Percentiles rank a stretch among this genome's conserved stretches.
Evolutionary conservation across 2,113 vertebrate species (phyloP).

Genomic region (Illadopsis cleaveri): DNA sequence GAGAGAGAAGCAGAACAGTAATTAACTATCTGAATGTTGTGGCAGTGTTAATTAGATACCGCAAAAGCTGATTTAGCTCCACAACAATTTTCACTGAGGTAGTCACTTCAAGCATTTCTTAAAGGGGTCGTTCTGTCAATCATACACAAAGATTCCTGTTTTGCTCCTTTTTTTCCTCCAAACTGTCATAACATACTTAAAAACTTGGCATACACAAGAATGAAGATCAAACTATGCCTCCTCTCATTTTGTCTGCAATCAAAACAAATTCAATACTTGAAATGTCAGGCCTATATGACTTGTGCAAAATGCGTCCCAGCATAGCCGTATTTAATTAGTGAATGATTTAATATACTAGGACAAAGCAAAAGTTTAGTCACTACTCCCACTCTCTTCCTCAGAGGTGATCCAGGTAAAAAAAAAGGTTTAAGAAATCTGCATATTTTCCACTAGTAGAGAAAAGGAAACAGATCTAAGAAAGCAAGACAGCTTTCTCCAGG

Average conservation of each 20-base stretch:
- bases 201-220: not conserved
- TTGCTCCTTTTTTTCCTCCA: not conserved
- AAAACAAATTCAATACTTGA: not conserved
- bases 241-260: not conserved
- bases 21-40: constrained; percentile 48
- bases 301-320: not conserved
- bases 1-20: not conserved
- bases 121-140: not conserved
- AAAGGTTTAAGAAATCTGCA: not conserved
- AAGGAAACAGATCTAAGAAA: not conserved
- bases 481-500: not conserved
- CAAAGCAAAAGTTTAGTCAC: not conserved
- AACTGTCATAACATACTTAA: not conserved
- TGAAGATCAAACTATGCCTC: not conserved
- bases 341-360: not conserved
- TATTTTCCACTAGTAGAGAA: not conserved
- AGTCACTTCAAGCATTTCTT: not conserved
- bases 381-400: not conserved
- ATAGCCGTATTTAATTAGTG: not conserved
- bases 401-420: not conserved
- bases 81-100: constrained; percentile 19
- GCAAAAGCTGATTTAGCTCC: not conserved
- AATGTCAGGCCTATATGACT: not conserved
- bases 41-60: constrained; percentile 31
- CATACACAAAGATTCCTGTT: not conserved